Percentiles rank a stretch among this genome's conserved stretches.
Conservation (phyloP, 2,888 invertebrate genomes). For the Trissoscelio sp. region DNA sequence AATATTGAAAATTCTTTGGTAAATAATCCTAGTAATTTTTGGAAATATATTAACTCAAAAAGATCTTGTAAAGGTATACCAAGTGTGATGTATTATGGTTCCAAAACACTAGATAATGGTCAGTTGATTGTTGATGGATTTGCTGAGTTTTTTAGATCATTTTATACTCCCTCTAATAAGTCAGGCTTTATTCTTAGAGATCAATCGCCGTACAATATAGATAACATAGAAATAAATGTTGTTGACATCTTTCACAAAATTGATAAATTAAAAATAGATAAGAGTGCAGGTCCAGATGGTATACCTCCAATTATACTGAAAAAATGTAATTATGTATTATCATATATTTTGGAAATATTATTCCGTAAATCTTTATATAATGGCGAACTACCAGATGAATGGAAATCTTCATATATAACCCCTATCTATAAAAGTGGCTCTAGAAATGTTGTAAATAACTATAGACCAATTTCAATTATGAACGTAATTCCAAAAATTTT, state of each 20-base stretch:
- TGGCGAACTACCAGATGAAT: no score
- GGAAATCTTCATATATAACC: constrained; percentile 15
- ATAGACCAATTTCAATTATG: no score
- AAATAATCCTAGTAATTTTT: no score
- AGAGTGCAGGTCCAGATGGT: not conserved
- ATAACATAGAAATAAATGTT: not conserved
- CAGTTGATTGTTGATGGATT: no score
- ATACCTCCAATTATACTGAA: not conserved
- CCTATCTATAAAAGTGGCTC: not conserved
- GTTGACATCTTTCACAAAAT: constrained; percentile 9
- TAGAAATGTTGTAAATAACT: no score
- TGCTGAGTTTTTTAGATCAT: constrained; percentile 7
- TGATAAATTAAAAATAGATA: not conserved
- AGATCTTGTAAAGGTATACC: constrained; percentile 1
- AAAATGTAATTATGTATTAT: constrained; percentile 1
- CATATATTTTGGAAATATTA: not conserved
- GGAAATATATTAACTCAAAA: no score
- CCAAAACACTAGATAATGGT: not conserved
- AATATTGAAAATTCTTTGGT: not conserved
- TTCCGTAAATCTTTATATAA: not conserved
- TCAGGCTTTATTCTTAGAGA: not conserved
- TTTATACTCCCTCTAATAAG: not conserved
- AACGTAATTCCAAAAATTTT: no score
- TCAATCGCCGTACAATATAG: not conserved
- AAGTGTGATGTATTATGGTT: constrained; percentile 1